Conservation (phyloP, 2,113 vertebrate species). For the Campylomormyrus tamandua region DNA sequence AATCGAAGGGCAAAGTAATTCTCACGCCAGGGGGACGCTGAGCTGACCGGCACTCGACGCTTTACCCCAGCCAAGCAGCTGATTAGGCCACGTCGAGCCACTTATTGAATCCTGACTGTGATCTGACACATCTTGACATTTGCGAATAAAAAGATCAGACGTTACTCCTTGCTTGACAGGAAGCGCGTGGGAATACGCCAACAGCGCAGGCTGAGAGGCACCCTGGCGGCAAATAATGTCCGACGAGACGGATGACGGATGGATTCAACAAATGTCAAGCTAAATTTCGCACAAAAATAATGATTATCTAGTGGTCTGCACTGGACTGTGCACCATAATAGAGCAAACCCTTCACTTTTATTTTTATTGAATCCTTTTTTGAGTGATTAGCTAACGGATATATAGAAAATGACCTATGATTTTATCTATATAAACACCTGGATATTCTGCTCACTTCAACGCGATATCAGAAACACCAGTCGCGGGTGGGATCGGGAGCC, state of each 20-base stretch:
- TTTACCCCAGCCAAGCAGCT: background rate
- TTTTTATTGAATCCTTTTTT: background rate
- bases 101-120: background rate
- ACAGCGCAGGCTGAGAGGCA: background rate
- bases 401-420: background rate
- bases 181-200: background rate
- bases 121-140: background rate
- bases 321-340: background rate
- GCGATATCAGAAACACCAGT: background rate
- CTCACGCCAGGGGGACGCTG: background rate
- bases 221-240: background rate
- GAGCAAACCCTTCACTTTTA: background rate
- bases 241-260: background rate
- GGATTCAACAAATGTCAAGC: background rate
- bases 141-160: background rate
- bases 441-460: background rate
- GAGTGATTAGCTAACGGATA: background rate
- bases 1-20: background rate
- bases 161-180: background rate
- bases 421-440: background rate
- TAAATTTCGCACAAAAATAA: background rate
- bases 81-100: background rate
- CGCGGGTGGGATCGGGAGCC: background rate
- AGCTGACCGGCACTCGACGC: background rate
- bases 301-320: background rate